These are phyloP conservation scores for Ondatra zibethicus DNA, from an alignment of 2,113 vertebrate genomes.

Conservation along the genomic window DNA sequence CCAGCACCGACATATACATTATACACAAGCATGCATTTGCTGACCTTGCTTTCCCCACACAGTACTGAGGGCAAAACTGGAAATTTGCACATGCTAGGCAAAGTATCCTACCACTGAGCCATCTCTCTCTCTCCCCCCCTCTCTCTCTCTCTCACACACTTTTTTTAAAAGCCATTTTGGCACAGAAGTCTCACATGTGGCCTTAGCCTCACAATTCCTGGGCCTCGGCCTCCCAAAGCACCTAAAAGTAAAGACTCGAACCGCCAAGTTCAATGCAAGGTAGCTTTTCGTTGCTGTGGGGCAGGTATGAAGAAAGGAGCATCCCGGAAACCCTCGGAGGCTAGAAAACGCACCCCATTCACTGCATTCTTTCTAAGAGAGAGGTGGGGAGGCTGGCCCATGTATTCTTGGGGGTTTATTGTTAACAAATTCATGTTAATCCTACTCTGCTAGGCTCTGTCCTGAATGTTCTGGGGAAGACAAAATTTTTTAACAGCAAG, in stretches of 20 bases:
- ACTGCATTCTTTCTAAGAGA: neutral
- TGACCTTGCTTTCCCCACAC: neutral
- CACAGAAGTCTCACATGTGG: neutral
- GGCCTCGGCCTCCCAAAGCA: no score
- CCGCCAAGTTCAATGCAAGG: neutral
- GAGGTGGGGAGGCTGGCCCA: no score
- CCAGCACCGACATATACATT: neutral
- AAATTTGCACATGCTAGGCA: neutral
- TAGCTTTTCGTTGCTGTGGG: neutral
- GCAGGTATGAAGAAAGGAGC: neutral
- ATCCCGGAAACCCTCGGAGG: neutral
- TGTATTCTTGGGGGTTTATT: neutral
- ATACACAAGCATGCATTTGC: neutral
- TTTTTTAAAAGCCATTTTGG: neutral
- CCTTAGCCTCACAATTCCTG: neutral
- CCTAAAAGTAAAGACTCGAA: neutral
- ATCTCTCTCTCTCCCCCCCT: no score
- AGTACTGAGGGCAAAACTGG: neutral
- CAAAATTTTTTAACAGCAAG: constrained; percentile 24
- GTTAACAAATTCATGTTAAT: neutral
- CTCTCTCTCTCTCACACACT: no score
- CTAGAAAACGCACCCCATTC: neutral
- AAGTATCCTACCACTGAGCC: neutral
- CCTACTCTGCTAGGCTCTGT: neutral
- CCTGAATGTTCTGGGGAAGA: neutral